phyloP scores from a whole-genome alignment of 2,888 invertebrate species.

The Stratiomys singularior region DNA sequence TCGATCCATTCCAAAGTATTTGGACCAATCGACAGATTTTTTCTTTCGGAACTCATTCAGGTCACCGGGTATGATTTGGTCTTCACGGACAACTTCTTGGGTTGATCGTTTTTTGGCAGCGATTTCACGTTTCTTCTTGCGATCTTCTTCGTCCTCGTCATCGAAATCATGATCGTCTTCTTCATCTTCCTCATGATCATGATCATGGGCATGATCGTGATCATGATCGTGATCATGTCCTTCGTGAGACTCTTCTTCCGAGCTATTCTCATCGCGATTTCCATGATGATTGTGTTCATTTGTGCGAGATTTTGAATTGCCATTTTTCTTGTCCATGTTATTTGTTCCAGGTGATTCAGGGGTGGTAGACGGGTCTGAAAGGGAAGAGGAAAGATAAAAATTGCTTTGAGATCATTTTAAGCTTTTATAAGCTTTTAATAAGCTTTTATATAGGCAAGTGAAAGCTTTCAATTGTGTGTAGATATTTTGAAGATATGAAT shows the following conservation, averaged over 20 bases:
- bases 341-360: slow-evolving; percentile 49
- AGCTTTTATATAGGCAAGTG: too few species aligned
- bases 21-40: slow-evolving; percentile 87
- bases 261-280: slow-evolving; percentile 59
- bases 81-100: slow-evolving; percentile 56
- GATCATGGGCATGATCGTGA: slow-evolving; percentile 55
- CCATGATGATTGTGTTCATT: slow-evolving; percentile 56
- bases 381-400: neutral
- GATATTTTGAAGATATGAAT: too few species aligned
- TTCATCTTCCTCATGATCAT: slow-evolving; percentile 63
- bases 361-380: slow-evolving; percentile 12
- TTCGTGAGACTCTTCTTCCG: slow-evolving; percentile 50
- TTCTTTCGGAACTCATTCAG: slow-evolving; percentile 72
- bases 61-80: slow-evolving; percentile 63
- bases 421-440: too few species aligned
- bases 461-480: too few species aligned
- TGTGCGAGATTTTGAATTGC: neutral
- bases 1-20: slow-evolving; percentile 87
- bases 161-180: slow-evolving; percentile 59
- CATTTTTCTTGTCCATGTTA: slow-evolving; percentile 51
- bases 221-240: slow-evolving; percentile 56
- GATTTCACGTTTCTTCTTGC: slow-evolving; percentile 64
- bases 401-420: slow-evolving; percentile 48
- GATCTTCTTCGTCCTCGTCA: slow-evolving; percentile 63
- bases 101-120: slow-evolving; percentile 54